Evolutionary conservation across 2,888 invertebrate species (phyloP).

Genomic region (Rhimphoctona megacephalus): DNA sequence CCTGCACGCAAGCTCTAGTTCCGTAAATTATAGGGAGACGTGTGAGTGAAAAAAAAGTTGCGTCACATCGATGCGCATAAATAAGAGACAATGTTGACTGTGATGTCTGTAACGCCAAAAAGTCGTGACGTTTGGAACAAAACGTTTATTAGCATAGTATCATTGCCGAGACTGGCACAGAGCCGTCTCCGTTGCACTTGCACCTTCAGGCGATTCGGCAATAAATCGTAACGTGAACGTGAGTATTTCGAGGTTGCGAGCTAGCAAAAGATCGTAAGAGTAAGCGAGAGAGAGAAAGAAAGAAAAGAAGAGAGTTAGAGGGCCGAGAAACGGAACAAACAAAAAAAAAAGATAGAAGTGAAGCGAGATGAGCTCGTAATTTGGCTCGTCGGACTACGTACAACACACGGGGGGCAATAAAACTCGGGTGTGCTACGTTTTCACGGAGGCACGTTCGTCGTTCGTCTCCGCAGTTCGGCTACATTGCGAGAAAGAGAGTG

Average conservation of each 20-base stretch:
- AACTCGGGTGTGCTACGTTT: constrained; percentile 77
- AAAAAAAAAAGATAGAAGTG: constrained; percentile 56
- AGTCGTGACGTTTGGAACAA: constrained; percentile 62
- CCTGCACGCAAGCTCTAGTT: neutral
- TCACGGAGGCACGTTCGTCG: constrained; percentile 81
- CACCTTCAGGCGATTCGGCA: constrained; percentile 67
- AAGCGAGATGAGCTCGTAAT: constrained; percentile 75
- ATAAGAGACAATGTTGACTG: constrained; percentile 20
- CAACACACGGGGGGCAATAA: constrained; percentile 77
- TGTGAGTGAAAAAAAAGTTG: constrained; percentile 2
- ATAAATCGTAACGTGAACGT: constrained; percentile 70
- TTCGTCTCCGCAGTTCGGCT: constrained; percentile 55
- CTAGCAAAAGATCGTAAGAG: constrained; percentile 17
- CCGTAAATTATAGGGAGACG: neutral
- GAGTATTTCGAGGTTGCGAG: constrained; percentile 72
- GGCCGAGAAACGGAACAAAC: constrained; percentile 29
- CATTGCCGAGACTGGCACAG: constrained; percentile 55
- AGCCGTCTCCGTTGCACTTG: constrained; percentile 62
- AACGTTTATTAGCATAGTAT: constrained; percentile 66
- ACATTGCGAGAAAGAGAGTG: constrained; percentile 53
- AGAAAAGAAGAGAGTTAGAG: constrained; percentile 9
- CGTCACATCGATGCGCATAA: constrained; percentile 10
- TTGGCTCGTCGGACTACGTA: constrained; percentile 72
- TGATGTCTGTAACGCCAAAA: constrained; percentile 27
- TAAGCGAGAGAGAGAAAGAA: constrained; percentile 18